phyloP scores from a whole-genome alignment of 2,797 vertebrate species.

The Antennarius maculatus region DNA sequence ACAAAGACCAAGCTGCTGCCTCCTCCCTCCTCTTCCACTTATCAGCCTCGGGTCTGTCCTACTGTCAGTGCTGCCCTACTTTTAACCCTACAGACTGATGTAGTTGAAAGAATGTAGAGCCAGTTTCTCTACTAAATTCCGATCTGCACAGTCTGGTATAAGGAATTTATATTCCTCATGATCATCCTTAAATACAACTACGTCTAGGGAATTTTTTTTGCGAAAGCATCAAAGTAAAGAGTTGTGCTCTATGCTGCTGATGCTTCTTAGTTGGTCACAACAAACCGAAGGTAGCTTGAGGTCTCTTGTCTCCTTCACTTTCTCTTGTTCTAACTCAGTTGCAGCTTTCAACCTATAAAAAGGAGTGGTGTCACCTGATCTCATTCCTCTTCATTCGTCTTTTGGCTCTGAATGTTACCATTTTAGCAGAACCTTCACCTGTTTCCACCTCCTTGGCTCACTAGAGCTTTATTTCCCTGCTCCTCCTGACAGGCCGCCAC shows the following conservation, averaged over 20 bases:
- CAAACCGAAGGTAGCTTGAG: background rate
- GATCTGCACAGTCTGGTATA: slow-evolving; percentile 24
- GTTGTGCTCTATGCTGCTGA: background rate
- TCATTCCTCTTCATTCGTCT: slow-evolving; percentile 21
- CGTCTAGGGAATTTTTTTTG: slow-evolving; percentile 11
- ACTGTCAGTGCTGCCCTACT: slow-evolving; percentile 39
- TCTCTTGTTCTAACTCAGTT: background rate
- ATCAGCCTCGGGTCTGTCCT: slow-evolving; percentile 82
- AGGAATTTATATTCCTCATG: slow-evolving; percentile 20
- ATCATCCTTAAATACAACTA: slow-evolving; percentile 3
- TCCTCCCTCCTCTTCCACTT: slow-evolving; percentile 72
- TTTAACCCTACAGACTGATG: slow-evolving; percentile 51
- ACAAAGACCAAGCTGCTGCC: slow-evolving; percentile 85
- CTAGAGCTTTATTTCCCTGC: slow-evolving; percentile 43
- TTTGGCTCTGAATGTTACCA: slow-evolving; percentile 16
- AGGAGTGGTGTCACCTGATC: slow-evolving; percentile 73
- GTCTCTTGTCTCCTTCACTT: background rate
- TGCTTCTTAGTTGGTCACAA: background rate
- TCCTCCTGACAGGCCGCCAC: slow-evolving; percentile 74
- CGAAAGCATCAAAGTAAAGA: slow-evolving; percentile 17
- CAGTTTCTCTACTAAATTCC: slow-evolving; percentile 4
- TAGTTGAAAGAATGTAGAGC: slow-evolving; percentile 4
- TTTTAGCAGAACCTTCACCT: slow-evolving; percentile 49
- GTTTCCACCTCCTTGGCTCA: slow-evolving; percentile 50
- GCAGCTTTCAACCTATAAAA: slow-evolving; percentile 24